A percentile compares a stretch with the other conserved stretches of the same genome.
Evolutionary conservation across 2,888 invertebrate species (phyloP).

Genomic region (Mesorhabditis belari): DNA sequence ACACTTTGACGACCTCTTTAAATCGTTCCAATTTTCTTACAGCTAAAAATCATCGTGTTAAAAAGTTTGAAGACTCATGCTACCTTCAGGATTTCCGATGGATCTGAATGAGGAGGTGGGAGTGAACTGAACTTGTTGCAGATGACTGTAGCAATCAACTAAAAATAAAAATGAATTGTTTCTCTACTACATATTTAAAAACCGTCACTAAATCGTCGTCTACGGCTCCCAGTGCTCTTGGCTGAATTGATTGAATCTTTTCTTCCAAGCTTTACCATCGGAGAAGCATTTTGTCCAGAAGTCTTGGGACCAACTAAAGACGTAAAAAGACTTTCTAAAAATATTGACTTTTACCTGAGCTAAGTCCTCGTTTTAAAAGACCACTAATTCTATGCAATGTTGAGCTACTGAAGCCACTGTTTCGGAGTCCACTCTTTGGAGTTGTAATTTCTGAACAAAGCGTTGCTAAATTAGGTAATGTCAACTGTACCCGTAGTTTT

Average conservation of each 20-base stretch:
- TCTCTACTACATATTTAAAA: neutral
- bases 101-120: neutral
- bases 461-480: neutral
- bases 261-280: neutral
- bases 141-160: neutral
- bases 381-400: neutral
- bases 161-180: neutral
- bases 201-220: neutral
- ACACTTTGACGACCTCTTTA: neutral
- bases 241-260: neutral
- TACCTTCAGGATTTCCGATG: neutral
- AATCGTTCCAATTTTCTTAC: neutral
- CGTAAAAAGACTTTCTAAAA: neutral
- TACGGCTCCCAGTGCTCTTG: neutral
- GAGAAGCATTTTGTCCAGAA: no score
- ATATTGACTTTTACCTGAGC: neutral
- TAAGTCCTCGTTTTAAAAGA: neutral
- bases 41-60: neutral
- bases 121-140: neutral
- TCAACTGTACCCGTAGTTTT: neutral
- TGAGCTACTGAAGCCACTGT: neutral
- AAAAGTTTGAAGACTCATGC: neutral
- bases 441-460: neutral
- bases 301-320: no score
- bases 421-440: neutral